These are phyloP conservation scores for Euplexia lucipara DNA, from an alignment of 2,888 invertebrate species.

Conservation along the genomic window DNA sequence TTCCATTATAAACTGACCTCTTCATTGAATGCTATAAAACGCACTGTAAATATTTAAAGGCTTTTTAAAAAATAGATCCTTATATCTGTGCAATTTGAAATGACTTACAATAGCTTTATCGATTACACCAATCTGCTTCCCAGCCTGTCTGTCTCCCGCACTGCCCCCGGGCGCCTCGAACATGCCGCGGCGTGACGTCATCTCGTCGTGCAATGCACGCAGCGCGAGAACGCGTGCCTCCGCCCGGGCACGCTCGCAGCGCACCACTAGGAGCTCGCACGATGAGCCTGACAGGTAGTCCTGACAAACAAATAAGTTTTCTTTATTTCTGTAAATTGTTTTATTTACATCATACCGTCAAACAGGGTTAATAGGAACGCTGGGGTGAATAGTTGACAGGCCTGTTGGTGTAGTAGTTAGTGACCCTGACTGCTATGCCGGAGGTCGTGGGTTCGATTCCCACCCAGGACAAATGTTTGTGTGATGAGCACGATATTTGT, in stretches of 20 bases:
- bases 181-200: conserved; percentile 65
- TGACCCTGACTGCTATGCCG: no score
- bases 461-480: no score
- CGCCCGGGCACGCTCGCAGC: conserved; percentile 73
- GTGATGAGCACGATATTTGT: no score
- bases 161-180: conserved; percentile 59
- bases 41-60: no score
- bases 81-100: not conserved
- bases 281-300: conserved; percentile 69
- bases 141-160: conserved; percentile 10
- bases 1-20: no score
- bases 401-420: no score
- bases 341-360: no score
- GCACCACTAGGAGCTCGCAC: conserved; percentile 79
- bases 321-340: no score
- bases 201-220: conserved; percentile 65
- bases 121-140: conserved; percentile 64
- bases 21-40: no score
- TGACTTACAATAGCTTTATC: conserved; percentile 80
- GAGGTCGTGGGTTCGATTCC: no score
- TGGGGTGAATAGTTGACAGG: no score
- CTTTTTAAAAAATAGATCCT: not conserved
- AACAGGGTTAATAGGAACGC: no score
- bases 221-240: conserved; percentile 71
- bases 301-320: conserved; percentile 61